Evolutionary conservation across 2,797 vertebrate species (phyloP), one percentile per base, ranked within the genome.

Genomic region (Bovichtus variegatus): DNA sequence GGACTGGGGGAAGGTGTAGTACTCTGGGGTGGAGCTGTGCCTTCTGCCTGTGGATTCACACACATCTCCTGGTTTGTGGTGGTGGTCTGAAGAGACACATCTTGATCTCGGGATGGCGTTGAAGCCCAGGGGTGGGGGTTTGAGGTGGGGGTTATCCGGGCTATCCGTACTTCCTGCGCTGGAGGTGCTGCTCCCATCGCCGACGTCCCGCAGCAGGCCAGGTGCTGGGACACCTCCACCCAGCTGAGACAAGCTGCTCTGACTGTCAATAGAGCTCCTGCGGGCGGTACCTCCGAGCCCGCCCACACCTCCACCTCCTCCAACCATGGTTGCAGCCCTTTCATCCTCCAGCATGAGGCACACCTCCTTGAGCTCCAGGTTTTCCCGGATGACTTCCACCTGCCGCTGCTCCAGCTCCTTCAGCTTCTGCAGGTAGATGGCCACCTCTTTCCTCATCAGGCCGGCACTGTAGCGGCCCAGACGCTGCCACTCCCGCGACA

Each of bases 401-500:
- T 99, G 98, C 64, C 93, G 95, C 89, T 96, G 94, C 89, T 99
- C 98, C 89, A 99, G 90, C 77, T 99, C 97, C 69, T 97, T 97
- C 61, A 99, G 94, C 89, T 98, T 98, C 90, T 97, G 97, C 75
- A 98, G 89, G 91, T 99, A 99, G 15, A 98, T 89, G 36, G 96
- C 93, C 88, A 99, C 97, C 85, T 99, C 98, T 90, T 97, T 98
- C 90, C 97, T 96, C 97, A 99, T 97, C 63, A 99, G 87, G 0
- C 97, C 95, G 0, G 97, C 96, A 0, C 97, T 97, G 93, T 96
- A 98, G 70, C 96, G 96, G 88, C 98, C 97, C 78, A 99, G 93
- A 1, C 98, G 95, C 93, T 99, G 98, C 98, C 98, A 99, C 83
- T 99, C 98, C 0, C 98, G 95, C 4, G 97, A 97, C 84, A 99